Conservation (phyloP, 2,113 vertebrate genomes). For the Hippoglossus stenolepis region DNA sequence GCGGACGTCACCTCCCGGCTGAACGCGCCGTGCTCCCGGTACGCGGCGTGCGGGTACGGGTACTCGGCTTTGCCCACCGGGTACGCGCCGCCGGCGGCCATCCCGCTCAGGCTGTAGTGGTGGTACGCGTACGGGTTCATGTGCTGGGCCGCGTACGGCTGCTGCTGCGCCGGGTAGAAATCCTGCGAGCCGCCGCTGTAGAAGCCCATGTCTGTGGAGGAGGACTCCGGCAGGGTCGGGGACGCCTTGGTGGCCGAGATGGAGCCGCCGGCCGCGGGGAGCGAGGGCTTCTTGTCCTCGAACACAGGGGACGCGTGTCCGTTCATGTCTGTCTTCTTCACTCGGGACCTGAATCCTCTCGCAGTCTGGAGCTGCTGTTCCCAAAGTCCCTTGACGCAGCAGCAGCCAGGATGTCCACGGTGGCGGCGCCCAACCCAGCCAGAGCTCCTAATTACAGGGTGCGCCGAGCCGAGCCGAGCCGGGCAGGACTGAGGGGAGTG, state of each 20-base stretch:
- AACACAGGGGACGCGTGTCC: constrained; percentile 80
- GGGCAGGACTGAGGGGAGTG: constrained; percentile 65
- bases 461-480: constrained; percentile 70
- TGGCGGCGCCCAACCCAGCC: constrained; percentile 75
- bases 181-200: constrained; percentile 88
- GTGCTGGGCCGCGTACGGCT: constrained; percentile 81
- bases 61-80: constrained; percentile 90
- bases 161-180: constrained; percentile 81
- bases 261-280: constrained; percentile 86
- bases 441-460: constrained; percentile 79
- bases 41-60: constrained; percentile 85
- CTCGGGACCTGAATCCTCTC: constrained; percentile 6
- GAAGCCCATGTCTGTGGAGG: constrained; percentile 89
- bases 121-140: constrained; percentile 85
- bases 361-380: constrained; percentile 48
- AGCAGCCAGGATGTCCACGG: constrained; percentile 68
- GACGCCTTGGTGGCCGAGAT: constrained; percentile 86
- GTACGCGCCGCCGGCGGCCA: constrained; percentile 83
- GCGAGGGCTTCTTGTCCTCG: constrained; percentile 85
- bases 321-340: constrained; percentile 81
- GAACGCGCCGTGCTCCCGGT: constrained; percentile 88
- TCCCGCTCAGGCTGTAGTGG: constrained; percentile 89
- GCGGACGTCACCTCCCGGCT: constrained; percentile 85
- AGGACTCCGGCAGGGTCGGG: constrained; percentile 88
- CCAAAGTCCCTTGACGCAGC: constrained; percentile 63